Base-by-base conservation (phyloP, 1,140 invertebrate genomes). In the Macrocentrus cingulum region DNA sequence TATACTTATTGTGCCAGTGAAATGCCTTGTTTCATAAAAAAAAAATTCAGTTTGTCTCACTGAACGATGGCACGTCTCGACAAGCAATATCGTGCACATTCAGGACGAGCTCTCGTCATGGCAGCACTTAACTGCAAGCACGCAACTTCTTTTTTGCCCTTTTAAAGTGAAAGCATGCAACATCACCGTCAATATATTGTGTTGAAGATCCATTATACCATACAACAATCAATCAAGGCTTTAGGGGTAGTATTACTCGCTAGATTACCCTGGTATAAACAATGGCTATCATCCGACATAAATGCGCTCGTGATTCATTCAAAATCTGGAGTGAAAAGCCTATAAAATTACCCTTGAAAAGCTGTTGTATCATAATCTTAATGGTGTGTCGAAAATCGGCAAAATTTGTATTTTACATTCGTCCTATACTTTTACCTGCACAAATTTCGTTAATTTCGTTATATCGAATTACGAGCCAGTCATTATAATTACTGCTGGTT, bases 221-320 rank as follows among this genome's bases (percentile, higher is more conserved):
- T 58, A n/a, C n/a, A 48, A 58, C 48, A 39, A 58, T 58, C 56
- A 58, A 58, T 58, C 56, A 58, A n/a, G n/a, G 29, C 56, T 58
- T 58, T 58, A 29, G 39, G 46, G 15, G 48, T 39, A 36, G 11
- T 16, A 51, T 32, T 16, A 20, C 32, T n/a, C 11, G 23, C 7
- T 36, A 18, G 6, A 51, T 51, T 51, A 34, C 18, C 19, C 23
- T 11, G 18, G 7, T n/a, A 20, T 32, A 20, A 37, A 36, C 49
- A 51, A 36, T 34, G 11, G 22, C 49, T 13, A 37, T n/a, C n/a
- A n/a, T 37, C 36, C 18, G 46, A 18, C 37, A 51, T 51, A 37
- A 36, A 51, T 51, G 37, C 32, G n/a, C 32, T 51, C 13, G 13
- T n/a, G n/a, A n/a, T n/a, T n/a, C n/a, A n/a, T n/a, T n/a, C n/a